Base-by-base conservation (phyloP, 1,140 invertebrate genomes). In the Aphidius ervi region DNA sequence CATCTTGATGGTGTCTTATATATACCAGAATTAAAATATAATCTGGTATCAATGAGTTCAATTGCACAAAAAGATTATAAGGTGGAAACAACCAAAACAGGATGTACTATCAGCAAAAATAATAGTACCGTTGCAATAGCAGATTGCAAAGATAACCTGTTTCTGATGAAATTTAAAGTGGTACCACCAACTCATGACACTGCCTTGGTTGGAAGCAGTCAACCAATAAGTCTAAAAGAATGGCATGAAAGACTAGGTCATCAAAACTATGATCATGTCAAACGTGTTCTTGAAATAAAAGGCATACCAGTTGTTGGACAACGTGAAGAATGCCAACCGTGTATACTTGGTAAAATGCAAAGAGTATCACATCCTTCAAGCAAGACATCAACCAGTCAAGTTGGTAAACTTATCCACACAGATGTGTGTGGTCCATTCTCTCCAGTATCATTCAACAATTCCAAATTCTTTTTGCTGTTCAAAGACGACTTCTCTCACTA, bases 21-120 rank as follows among this genome's bases (percentile, higher is more conserved):
- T 65, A 71, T 76, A 31, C 74, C 77, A 0, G 67, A 74, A 60
- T 49, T 81, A 31, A 68, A 74, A 56, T 73, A 57, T 37, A 80
- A 80, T 63, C 59, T 80, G n/a, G 75, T 80, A 37, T 78, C 73
- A 31, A 66, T 73, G 6, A 70, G 68, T 23, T 9, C 64, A 16
- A 70, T 62, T 63, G 56, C 39, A 52, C 48, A 59, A 50, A 10
- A 47, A 50, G 20, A n/a, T 16, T 16, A 16, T 16, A 16, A 16
- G 16, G 16, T 16, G 16, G 16, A 16, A 16, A 16, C 16, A 16
- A 16, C 16, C 16, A 16, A 16, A 16, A 16, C 16, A 16, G 16
- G 16, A 16, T 16, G 16, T 16, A 16, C 16, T 16, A 16, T 16
- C 16, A 16, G 16, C 16, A 16, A 16, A 16, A 16, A 16, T 16